Base-by-base conservation (phyloP, 2,797 vertebrate species). In the Pyrocephalus nanus region DNA sequence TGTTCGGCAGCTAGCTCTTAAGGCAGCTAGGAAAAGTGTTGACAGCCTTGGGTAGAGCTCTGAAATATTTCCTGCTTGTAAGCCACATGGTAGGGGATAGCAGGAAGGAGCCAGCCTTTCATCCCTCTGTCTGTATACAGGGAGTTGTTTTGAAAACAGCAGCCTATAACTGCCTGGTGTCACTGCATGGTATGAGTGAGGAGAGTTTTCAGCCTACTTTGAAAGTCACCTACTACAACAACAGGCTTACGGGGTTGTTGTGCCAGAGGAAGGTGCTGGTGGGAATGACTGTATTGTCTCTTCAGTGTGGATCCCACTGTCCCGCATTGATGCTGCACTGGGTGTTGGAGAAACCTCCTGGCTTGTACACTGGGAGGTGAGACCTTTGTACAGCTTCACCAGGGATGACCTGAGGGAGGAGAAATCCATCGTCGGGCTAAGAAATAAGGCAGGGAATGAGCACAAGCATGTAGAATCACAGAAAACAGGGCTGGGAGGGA, bases 311-410 rank as follows among this genome's bases (percentile, higher is more conserved):
- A 98, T 98, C 72, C 97, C 97, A 13, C 98, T 97, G 93, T 99
- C 98, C 82, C 98, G 29, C 66, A 98, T 96, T 57, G 94, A 97
- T 61, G 98, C 94, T 0, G 97, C 89, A n/a, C 97, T 98, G 86
- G 96, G 79, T 26, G 96, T 97, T 42, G 97, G 96, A 75, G 98
- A 98, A 92, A 96, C 94, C 20, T 98, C 98, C 93, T 98, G 98
- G 90, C 97, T 97, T 13, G 97, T 97, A 47, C 97, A 98, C 93
- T 98, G 98, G 36, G 98, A 98, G 87, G 98, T 98, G 77, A 98
- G 97, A 62, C 98, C 98, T 98, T 98, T 99, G 90, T 99, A 98
- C 93, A 99, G 97, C 94, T 99, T 99, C 60, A 98, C 98, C 97
- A 99, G 98, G 88, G 98, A 98, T 18, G 98, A 99, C 98, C 99